Evolutionary conservation across 2,113 vertebrate species (phyloP), one percentile per base, ranked within the genome.

Genomic region (Xerus inauris): DNA sequence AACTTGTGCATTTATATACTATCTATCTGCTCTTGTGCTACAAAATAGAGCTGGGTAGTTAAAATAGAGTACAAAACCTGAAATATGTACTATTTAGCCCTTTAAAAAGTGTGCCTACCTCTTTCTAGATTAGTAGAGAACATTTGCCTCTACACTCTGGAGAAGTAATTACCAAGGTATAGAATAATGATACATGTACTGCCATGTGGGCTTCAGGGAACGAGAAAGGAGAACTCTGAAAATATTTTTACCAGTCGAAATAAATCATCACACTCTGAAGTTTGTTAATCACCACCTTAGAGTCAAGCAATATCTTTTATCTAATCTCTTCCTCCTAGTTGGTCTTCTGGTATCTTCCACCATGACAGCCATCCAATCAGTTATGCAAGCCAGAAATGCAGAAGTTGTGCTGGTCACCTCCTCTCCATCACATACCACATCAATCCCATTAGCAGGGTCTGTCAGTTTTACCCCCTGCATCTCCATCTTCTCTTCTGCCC

Each of bases 401-500:
- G 24, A 72, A 24, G 30, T 28, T 40, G 38, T 47, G 14, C 51
- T 69, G 17, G 13, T 30, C 32, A 67, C 14, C 26, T 69, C 32
- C 8, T 79, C n/a, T 85, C n/a, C 9, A 1, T 38, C 51, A 35
- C 9, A 38, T 14, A 64, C 30, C 24, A 54, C 13, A 35, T 14
- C 3, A 11, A 62, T 30, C 16, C 54, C 16, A 45, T 38, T 49
- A 20, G 30, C 9, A 85, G 24, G 35, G 28, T 6, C 2, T 20
- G 19, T 35, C 35, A 40, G 5, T 28, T 77, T 71, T 49, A 94
- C n/a, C 22, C 62, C 10, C 35, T 32, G 1, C 1, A 3, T 32
- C 32, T 24, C 2, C 0, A 2, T 32, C 32, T 24, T 1, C 0
- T 11, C 51, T 32, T 35, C 49, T 93, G 64, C 11, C 17, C 17